Percentiles rank a stretch among this genome's conserved stretches.
phyloP scores from a whole-genome alignment of 2,888 invertebrate species.

The Helicoverpa assulta region DNA sequence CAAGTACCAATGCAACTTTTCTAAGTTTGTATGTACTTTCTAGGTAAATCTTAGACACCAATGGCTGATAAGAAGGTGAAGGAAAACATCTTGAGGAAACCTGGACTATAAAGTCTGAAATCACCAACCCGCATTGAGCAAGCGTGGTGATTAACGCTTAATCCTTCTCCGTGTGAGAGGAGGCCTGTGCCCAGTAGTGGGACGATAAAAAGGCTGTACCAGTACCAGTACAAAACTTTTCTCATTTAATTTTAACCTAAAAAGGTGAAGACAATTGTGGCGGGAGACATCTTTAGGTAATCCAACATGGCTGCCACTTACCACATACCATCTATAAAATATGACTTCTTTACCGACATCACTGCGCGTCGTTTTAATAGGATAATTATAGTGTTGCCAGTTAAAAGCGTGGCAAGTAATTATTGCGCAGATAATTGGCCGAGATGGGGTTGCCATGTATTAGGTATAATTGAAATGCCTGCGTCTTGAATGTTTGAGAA shows the following conservation, averaged over 20 bases:
- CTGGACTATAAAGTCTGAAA: too few species aligned
- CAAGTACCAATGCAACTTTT: too few species aligned
- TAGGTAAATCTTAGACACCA: too few species aligned
- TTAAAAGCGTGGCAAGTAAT: slow-evolving; percentile 56
- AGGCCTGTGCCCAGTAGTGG: too few species aligned
- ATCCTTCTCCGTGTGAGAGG: too few species aligned
- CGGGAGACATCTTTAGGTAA: background rate
- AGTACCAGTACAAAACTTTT: too few species aligned
- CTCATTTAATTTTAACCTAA: background rate
- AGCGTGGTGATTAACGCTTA: too few species aligned
- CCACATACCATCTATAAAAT: slow-evolving; percentile 39
- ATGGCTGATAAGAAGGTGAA: too few species aligned
- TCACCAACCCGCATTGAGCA: too few species aligned
- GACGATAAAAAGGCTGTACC: too few species aligned
- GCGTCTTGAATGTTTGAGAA: slow-evolving; percentile 15
- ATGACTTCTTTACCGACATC: slow-evolving; percentile 58
- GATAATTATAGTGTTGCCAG: slow-evolving; percentile 64
- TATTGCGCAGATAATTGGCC: slow-evolving; percentile 56
- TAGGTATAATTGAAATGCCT: slow-evolving; percentile 45
- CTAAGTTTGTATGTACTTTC: too few species aligned
- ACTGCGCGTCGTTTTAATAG: slow-evolving; percentile 59
- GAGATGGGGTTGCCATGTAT: slow-evolving; percentile 48
- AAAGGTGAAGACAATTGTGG: background rate
- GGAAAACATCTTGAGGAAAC: too few species aligned
- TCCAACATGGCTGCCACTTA: slow-evolving; percentile 18